phyloP scores from a whole-genome alignment of 2,113 vertebrate species.

The Guaruba guarouba region DNA sequence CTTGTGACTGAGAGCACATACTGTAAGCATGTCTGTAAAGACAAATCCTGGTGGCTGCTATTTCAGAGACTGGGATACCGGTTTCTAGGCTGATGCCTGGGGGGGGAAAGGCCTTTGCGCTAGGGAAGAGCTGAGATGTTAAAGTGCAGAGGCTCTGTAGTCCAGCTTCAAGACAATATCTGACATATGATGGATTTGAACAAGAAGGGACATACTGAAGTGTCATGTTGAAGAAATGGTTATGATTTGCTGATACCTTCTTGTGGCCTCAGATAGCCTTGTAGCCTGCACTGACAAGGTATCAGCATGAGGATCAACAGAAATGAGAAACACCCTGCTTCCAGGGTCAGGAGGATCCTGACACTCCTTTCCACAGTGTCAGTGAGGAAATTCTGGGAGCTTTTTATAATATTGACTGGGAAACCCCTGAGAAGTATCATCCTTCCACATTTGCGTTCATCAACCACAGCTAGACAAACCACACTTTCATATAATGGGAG shows the following conservation, averaged over 20 bases:
- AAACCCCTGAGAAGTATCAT: background rate
- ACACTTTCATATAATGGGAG: background rate
- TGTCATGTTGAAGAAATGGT: rapidly evolving
- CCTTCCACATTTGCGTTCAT: background rate
- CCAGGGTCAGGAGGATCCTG: background rate
- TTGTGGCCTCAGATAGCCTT: background rate
- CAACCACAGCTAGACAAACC: background rate
- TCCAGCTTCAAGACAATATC: background rate
- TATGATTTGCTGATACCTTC: background rate
- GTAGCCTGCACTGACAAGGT: background rate
- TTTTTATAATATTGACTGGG: background rate
- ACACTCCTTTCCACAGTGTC: background rate
- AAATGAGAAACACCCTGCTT: background rate
- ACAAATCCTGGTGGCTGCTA: background rate
- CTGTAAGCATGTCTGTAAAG: background rate
- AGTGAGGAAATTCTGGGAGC: background rate
- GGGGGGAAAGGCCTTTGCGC: background rate
- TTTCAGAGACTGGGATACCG: background rate
- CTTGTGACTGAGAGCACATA: background rate
- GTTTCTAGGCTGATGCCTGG: background rate
- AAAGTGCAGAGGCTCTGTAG: background rate
- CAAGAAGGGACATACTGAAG: background rate
- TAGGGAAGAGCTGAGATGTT: background rate
- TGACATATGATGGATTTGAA: rapidly evolving
- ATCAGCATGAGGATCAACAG: background rate